Base-by-base conservation (phyloP, 2,888 invertebrate genomes). In the Sinohyriopsis cumingii region DNA sequence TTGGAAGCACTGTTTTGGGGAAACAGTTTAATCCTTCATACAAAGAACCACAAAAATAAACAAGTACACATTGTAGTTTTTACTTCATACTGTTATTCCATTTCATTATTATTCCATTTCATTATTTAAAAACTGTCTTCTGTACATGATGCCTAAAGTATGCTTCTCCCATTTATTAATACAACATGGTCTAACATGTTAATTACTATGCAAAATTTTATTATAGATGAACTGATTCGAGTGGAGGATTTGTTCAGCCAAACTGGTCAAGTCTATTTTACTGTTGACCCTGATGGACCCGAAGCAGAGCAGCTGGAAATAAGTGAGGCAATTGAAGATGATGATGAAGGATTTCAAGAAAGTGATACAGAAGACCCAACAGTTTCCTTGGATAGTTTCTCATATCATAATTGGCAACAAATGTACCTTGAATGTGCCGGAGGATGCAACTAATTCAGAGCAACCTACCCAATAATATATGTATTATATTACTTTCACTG, bases 241-340 rank as follows among this genome's bases (percentile, higher is more conserved):
- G 55, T 81, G 0, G 70, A 80, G 69, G 77, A 80, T 54, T 65
- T 80, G 24, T 79, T 73, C 45, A 28, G 28, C 20, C 76, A 78
- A 63, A 71, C 77, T 57, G 68, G 73, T 15, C 12, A 77, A 24
- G 60, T 25, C 18, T 19, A 33, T 22, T 57, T 61, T 28, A 61
- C 59, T 24, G 5, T 15, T 54, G 22, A 63, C 67, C 20, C n/a
- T 5, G n/a, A 20, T 63, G 12, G 59, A 63, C 20, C 60, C 65
- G n/a, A 63, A 68, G 59, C 45, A 65, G 22, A 63, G 57, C 1
- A n/a, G 68, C 53, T 19, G 45, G 59, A 45, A 20, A 63, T 69
- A 22, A 63, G 15, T 9, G 60, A 59, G n/a, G 64, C 19, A 3
- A 59, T 65, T 9, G 60, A 62, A 9, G 65, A 70, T 3, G 77